Evolutionary conservation across 2,797 vertebrate species (phyloP).

Genomic region (Enteromius afrohamiltoni): DNA sequence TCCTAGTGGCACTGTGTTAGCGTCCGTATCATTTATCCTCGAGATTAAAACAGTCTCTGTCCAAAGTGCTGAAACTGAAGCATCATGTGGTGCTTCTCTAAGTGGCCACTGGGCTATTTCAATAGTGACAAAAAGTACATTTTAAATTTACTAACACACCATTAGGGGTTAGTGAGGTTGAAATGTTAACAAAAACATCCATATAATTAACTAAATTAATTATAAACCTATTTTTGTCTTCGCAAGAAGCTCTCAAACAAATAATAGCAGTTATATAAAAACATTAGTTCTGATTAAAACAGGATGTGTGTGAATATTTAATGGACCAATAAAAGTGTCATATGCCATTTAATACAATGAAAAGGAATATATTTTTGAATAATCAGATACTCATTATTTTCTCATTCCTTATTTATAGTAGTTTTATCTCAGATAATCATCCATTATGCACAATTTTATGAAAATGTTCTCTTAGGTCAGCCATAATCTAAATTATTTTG

Average conservation of each 20-base stretch:
- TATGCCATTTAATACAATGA: background rate
- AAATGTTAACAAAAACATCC: background rate
- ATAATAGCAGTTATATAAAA: background rate
- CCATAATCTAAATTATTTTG: background rate
- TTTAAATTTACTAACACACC: background rate
- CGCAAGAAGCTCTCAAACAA: background rate
- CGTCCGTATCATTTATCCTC: background rate
- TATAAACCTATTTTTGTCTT: no score
- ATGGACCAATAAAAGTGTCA: background rate
- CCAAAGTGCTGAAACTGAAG: conserved; percentile 40
- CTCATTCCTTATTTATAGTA: background rate
- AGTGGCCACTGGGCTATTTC: background rate
- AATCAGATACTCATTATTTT: background rate
- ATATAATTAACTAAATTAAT: background rate
- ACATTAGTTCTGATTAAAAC: background rate
- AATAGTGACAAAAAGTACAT: background rate
- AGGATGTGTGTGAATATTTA: background rate
- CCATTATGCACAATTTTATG: background rate
- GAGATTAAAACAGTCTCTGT: conserved; percentile 17
- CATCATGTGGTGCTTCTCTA: background rate
- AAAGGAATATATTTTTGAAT: background rate
- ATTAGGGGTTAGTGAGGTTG: background rate
- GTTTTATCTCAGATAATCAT: background rate
- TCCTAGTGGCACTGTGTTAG: background rate
- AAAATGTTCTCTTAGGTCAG: background rate